Conservation (phyloP, 2,888 invertebrate species). For the Dione vanillae region DNA sequence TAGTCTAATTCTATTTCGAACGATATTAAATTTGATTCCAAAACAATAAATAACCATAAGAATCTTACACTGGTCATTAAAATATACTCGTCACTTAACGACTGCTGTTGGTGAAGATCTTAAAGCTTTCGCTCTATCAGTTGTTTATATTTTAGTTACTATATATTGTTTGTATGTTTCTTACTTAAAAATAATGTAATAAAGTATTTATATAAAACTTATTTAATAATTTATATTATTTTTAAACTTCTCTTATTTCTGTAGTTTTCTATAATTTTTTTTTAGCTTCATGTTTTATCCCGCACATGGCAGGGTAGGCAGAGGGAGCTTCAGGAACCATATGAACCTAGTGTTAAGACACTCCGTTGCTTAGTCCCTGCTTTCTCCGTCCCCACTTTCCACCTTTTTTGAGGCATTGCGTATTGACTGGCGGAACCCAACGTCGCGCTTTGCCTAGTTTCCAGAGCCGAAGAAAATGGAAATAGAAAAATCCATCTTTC, state of each 20-base stretch:
- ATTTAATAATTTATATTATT: too few relatives aligned
- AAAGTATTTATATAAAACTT: too few relatives aligned
- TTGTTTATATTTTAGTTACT: neutral
- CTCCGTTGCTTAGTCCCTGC: too few relatives aligned
- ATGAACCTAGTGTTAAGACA: too few relatives aligned
- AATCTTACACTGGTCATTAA: conserved; percentile 23
- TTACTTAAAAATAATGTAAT: too few relatives aligned
- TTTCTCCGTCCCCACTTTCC: too few relatives aligned
- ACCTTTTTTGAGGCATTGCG: neutral
- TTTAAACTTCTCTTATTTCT: too few relatives aligned
- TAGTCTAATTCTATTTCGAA: conserved; percentile 17
- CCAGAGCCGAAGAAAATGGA: neutral
- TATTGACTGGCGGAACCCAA: neutral
- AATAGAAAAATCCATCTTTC: neutral
- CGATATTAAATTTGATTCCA: conserved; percentile 16
- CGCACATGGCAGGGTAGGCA: too few relatives aligned
- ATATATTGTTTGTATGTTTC: too few relatives aligned
- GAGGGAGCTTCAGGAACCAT: too few relatives aligned
- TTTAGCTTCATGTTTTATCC: too few relatives aligned
- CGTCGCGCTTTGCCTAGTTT: neutral
- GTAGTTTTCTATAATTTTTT: too few relatives aligned
- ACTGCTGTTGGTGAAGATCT: conserved; percentile 1
- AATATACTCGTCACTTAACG: conserved; percentile 35
- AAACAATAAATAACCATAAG: conserved; percentile 22
- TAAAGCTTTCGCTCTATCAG: conserved; percentile 9